Percentiles rank a stretch among this genome's conserved stretches.
Conservation (phyloP, 2,888 invertebrate species). For the Heliconius erato region DNA sequence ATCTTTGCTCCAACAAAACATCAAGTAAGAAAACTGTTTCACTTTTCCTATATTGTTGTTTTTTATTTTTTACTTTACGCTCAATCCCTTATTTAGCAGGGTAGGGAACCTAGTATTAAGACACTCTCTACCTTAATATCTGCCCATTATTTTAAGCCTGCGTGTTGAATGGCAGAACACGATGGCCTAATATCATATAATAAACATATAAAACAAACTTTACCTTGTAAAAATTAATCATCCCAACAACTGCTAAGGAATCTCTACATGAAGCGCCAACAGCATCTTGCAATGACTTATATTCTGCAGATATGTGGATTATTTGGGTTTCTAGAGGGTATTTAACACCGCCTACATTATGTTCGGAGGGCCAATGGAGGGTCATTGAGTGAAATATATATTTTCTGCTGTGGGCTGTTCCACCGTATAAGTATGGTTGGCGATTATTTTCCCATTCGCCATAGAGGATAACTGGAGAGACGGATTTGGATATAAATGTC, state of each 20-base stretch:
- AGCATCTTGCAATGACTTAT: slow-evolving; percentile 62
- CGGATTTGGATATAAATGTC: not conserved
- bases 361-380: slow-evolving; percentile 74
- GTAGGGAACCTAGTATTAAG: not conserved
- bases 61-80: no score
- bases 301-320: slow-evolving; percentile 70
- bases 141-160: no score
- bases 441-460: slow-evolving; percentile 63
- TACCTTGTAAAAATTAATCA: slow-evolving; percentile 70
- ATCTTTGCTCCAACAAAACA: no score
- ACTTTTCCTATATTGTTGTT: no score
- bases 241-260: slow-evolving; percentile 67
- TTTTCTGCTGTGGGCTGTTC: slow-evolving; percentile 71
- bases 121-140: no score
- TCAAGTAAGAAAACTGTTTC: no score
- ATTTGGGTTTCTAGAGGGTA: slow-evolving; percentile 73
- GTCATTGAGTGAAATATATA: slow-evolving; percentile 72
- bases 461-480: slow-evolving; percentile 62
- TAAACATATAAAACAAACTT: not conserved
- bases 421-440: slow-evolving; percentile 69
- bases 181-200: not conserved
- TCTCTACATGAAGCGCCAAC: slow-evolving; percentile 61
- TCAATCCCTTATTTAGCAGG: not conserved
- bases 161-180: not conserved
- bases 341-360: slow-evolving; percentile 62